Evolutionary conservation across 2,797 vertebrate genomes (phyloP), one percentile per base, ranked within the genome.

Genomic region (Brotula barbata): DNA sequence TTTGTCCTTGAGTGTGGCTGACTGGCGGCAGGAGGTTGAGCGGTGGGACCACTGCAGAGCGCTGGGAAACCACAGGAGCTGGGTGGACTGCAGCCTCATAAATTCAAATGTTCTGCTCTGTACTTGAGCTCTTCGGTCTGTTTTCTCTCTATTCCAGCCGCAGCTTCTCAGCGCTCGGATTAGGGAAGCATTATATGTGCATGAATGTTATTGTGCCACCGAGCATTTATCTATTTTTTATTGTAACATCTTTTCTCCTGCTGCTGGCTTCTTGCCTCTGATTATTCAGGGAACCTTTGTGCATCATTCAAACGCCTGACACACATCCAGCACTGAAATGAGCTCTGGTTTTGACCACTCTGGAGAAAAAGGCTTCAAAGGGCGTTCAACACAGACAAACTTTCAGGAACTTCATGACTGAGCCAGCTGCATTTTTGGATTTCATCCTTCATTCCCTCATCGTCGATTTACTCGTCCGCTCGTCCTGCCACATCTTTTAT

Each of bases 1-100:
- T 68, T 74, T 64, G 81, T 78, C 83, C 82, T 87, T 86, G 75
- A 88, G 69, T 68, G 73, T 69, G 73, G 52, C 71, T 78, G 77
- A 68, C 75, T 82, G 81, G 68, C 68, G 80, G 66, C 67, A 78
- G 75, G 46, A 63, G 79, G 67, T 75, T 73, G 68, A 82, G 79
- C 65, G 28, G 4, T 71, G 82, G 71, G 71, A 73, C 65, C 51
- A 39, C 73, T 81, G 79, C 78, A 72, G 72, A 75, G 64, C 23
- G 15, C 75, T 58, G 46, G 63, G 59, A 77, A 61, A 48, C 56
- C 57, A 64, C 19, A 28, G 57, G 33, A 57, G 45, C 34, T 20
- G 47, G 56, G n/a, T n/a, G 48, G 34, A 70, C 68, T 59, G 36
- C 65, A 79, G 62, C 53, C 12, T 46, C 31, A 47, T 49, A 23